These are phyloP conservation scores for Hippoglossus hippoglossus DNA, from an alignment of 2,797 vertebrate genomes.

Conservation along the genomic window DNA sequence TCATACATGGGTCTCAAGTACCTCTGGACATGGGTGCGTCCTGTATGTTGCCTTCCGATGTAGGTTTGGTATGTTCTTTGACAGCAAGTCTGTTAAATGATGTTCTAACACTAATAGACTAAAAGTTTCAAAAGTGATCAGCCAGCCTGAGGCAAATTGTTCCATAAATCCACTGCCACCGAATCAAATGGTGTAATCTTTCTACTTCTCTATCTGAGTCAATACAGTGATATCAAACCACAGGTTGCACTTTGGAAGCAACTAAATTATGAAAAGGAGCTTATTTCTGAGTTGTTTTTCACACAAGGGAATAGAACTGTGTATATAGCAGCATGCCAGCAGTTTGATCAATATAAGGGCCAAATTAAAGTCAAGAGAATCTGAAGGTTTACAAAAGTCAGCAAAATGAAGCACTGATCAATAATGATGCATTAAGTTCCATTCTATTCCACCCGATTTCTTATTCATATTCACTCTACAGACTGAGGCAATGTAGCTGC, in stretches of 20 bases:
- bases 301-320: too few species aligned
- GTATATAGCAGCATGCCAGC: too few species aligned
- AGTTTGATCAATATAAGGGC: too few species aligned
- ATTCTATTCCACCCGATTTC: conserved; percentile 18
- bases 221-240: background rate
- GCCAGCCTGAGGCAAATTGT: background rate
- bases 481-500: conserved; percentile 44
- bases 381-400: background rate
- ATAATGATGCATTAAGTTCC: conserved; percentile 41
- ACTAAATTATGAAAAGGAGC: background rate
- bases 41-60: conserved; percentile 38
- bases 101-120: background rate
- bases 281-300: background rate
- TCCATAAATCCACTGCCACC: background rate
- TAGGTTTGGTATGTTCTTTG: conserved; percentile 49
- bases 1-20: conserved; percentile 72
- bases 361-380: background rate
- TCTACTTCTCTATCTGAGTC: background rate
- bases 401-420: conserved; percentile 30
- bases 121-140: background rate
- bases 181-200: background rate
- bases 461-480: conserved; percentile 36
- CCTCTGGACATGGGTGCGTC: conserved; percentile 59
- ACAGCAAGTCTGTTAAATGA: conserved; percentile 26
- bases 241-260: background rate